phyloP scores from a whole-genome alignment of 2,797 vertebrate genomes.

The Luscinia luscinia region DNA sequence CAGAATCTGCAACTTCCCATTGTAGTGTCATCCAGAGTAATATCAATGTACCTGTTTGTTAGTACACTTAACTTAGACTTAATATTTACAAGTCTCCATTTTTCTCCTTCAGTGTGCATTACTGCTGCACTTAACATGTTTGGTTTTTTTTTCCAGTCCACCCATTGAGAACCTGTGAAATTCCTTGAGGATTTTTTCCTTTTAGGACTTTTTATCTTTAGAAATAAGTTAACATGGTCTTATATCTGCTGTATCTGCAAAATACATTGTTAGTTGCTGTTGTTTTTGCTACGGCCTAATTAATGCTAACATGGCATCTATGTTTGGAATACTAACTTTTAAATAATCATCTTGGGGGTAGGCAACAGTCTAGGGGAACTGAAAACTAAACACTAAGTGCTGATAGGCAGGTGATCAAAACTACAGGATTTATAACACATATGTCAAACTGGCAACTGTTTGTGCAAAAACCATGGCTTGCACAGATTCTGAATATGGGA shows the following conservation, averaged over 20 bases:
- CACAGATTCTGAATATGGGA: background rate
- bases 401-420: background rate
- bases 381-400: background rate
- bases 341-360: background rate
- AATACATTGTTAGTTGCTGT: background rate
- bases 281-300: background rate
- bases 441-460: background rate
- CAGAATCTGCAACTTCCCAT: background rate
- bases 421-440: rapidly evolving
- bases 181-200: background rate
- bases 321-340: background rate
- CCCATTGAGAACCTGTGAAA: background rate
- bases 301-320: background rate
- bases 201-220: background rate
- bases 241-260: background rate
- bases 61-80: background rate
- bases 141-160: background rate
- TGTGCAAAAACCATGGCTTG: background rate
- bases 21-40: background rate
- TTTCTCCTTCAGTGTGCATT: background rate
- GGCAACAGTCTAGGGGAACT: background rate
- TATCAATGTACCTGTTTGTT: background rate
- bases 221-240: background rate
- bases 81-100: background rate
- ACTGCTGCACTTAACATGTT: background rate